Conservation (phyloP, 2,888 invertebrate genomes). For the Brachyptera putata region DNA sequence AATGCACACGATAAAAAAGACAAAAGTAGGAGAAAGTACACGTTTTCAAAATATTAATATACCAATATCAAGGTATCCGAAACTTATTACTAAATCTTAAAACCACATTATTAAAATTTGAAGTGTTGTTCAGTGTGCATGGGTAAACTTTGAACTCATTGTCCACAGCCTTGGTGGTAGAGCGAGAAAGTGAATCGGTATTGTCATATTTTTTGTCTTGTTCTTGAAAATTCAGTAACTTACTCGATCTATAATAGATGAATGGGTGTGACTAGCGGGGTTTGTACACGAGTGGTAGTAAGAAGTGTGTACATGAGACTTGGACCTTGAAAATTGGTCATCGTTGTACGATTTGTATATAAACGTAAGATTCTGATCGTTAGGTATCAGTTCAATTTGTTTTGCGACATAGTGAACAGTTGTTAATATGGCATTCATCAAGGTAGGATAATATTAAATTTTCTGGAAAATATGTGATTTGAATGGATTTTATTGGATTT, state of each 20-base stretch:
- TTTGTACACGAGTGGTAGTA: not conserved
- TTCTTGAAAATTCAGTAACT: not conserved
- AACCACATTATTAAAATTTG: too few species aligned
- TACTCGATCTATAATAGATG: too few species aligned
- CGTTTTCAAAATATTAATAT: too few species aligned
- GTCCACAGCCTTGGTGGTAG: too few species aligned
- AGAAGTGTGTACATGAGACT: not conserved
- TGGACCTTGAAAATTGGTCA: not conserved
- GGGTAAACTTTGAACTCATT: too few species aligned
- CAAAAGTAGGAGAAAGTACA: not conserved
- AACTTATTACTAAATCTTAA: too few species aligned
- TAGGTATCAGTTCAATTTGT: constrained; percentile 17
- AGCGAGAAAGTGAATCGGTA: too few species aligned
- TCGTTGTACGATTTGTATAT: constrained; percentile 2
- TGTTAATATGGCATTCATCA: not conserved
- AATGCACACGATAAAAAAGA: too few species aligned
- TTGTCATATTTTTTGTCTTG: not conserved
- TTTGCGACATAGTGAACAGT: constrained; percentile 10
- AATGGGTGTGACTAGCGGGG: not conserved
- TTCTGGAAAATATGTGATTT: not conserved
- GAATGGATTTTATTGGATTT: too few species aligned
- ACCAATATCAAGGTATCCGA: too few species aligned
- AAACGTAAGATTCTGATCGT: not conserved
- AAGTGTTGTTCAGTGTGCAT: too few species aligned
- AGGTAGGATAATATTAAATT: not conserved